Evolutionary conservation across 1,140 invertebrate species (phyloP), one percentile per base, ranked within the genome.

Genomic region (Rhagoletis zephyria): DNA sequence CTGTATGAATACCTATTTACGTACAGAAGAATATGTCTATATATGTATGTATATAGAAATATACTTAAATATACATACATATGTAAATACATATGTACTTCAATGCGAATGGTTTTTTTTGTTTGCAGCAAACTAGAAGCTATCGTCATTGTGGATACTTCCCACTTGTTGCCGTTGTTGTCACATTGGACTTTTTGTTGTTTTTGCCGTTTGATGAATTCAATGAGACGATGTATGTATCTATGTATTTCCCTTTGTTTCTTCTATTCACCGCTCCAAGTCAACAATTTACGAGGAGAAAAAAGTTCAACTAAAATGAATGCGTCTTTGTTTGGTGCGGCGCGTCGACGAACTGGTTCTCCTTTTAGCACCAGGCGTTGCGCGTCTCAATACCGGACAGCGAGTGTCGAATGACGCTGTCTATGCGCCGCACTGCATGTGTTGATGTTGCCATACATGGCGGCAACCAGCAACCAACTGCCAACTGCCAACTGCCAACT

Each of bases 311-410:
- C 45, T 3, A 51, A 51, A 56, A 14, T 4, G 16, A 74, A 42
- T 51, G 45, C 64, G 4, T 30, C 64, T 12, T 1, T 10, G 19
- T n/a, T 51, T 74, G 45, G 14, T 74, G 4, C 14, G 30, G 30
- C 2, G 6, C 64, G 12, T 74, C 42, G n/a, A 81, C 42, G n/a
- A 81, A 81, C 74, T 81, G 74, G 74, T 81, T 81, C n/a, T 42
- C 45, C 19, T 19, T 45, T 74, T 56, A 19, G 48, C 56, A 19
- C 4, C 0, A 30, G 30, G 30, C 48, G 4, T 0, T 30, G 48
- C 74, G 30, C n/a, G 74, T 56, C 30, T 30, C 48, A 6, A 4
- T 9, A 19, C 16, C 48, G 64, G n/a, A 4, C 4, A 16, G 40
- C 64, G n/a, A 81, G 74, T 51, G 74, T 56, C 48, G 74, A 30